Evolutionary conservation across 2,888 invertebrate species (phyloP).

Genomic region (Conops quadrifasciatus): DNA sequence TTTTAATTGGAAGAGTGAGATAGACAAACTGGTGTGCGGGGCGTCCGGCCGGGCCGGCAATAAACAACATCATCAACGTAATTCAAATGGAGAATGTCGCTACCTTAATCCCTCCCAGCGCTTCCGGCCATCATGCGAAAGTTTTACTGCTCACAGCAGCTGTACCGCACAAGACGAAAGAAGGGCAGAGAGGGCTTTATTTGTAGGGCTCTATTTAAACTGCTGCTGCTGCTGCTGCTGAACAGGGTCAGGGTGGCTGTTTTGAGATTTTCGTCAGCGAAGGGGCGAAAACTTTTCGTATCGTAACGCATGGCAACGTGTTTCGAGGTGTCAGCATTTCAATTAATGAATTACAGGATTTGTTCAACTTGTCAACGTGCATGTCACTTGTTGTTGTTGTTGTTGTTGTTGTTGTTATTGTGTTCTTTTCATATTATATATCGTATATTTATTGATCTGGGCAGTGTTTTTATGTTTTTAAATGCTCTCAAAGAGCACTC

Average conservation of each 20-base stretch:
- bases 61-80: not conserved
- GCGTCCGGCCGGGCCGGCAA: not conserved
- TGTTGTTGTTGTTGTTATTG: no score
- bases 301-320: not conserved
- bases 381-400: no score
- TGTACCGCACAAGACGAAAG: no score
- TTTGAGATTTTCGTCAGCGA: not conserved
- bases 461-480: no score
- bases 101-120: not conserved
- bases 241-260: not conserved
- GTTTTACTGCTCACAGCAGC: not conserved
- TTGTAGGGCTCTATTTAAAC: no score
- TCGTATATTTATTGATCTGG: no score
- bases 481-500: no score
- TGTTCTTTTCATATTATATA: no score
- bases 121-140: not conserved
- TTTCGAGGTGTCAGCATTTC: conserved; percentile 1
- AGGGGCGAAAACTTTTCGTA: not conserved
- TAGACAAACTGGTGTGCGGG: not conserved
- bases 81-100: not conserved
- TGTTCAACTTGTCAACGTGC: not conserved
- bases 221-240: no score
- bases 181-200: no score
- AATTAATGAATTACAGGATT: not conserved
- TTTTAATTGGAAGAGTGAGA: conserved; percentile 5